Percentiles rank a stretch among this genome's conserved stretches.
Conservation (phyloP, 2,113 vertebrate genomes). For the Perca flavescens region DNA sequence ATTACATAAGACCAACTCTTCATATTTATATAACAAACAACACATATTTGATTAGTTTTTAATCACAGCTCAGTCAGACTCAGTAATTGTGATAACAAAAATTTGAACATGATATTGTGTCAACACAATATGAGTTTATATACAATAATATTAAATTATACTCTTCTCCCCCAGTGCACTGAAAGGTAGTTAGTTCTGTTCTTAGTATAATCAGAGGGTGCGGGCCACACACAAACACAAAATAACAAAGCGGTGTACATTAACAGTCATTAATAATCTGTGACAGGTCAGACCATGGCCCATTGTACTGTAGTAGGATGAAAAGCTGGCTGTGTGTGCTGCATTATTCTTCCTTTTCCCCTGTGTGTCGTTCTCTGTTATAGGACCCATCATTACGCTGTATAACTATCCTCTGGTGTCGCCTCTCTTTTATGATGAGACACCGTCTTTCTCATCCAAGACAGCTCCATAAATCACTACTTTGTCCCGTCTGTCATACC, state of each 20-base stretch:
- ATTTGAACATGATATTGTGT: background rate
- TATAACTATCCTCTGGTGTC: constrained; percentile 62
- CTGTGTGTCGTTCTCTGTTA: constrained; percentile 54
- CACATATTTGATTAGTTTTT: background rate
- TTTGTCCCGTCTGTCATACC: constrained; percentile 62
- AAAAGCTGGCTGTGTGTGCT: constrained; percentile 60
- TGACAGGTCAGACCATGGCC: constrained; percentile 73
- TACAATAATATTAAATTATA: background rate
- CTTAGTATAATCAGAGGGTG: constrained; percentile 51
- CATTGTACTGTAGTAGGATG: constrained; percentile 70
- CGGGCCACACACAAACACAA: constrained; percentile 46
- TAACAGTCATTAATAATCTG: constrained; percentile 79
- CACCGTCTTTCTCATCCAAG: constrained; percentile 55
- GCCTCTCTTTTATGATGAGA: constrained; percentile 59
- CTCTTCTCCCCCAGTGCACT: background rate
- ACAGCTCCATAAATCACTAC: constrained; percentile 71
- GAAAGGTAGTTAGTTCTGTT: background rate
- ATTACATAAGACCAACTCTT: background rate
- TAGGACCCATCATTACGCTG: constrained; percentile 52
- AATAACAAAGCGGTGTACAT: constrained; percentile 70
- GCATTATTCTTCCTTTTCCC: constrained; percentile 56
- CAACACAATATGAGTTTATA: background rate
- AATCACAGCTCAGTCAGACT: background rate
- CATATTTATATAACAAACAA: background rate
- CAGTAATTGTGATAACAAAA: background rate